Evolutionary conservation across 2,888 invertebrate species (phyloP), one percentile per base, ranked within the genome.

Genomic region (Plebejus melissa): DNA sequence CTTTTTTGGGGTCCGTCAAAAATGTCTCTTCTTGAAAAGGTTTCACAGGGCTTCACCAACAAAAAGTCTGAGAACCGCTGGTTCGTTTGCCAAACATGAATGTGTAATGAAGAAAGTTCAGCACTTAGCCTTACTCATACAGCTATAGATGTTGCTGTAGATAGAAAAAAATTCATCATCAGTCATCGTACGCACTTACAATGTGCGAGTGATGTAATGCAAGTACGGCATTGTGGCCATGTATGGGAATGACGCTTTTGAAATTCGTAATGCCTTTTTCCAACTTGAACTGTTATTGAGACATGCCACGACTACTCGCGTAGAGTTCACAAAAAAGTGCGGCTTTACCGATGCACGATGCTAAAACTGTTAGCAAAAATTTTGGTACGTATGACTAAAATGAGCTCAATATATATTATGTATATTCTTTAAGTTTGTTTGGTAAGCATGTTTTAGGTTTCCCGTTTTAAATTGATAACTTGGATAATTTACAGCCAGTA

Each of bases 221-320:
- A 71, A 46, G 71, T 72, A 72, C 28, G 72, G 72, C 72, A 72
- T 72, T 72, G 72, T 72, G 22, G 32, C 72, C 72, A 50, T 54
- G 72, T 72, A 72, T 72, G 54, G 72, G 54, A 54, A 72, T 72
- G 72, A 72, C 72, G 72, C 72, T 72, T 50, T 72, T 72, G 72
- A 72, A 72, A 72, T 72, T 72, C 54, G 46, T 54, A 72, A 72
- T 32, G 72, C 54, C 46, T 72, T 72, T 72, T 72, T 72, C 50
- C 72, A 72, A 72, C 72, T 50, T 32, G 28, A 72, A 72, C 72
- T 72, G 54, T 54, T 50, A 72, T 54, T 72, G 72, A 54, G 41
- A 41, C 70, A 70, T 70, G 72, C n/a, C 72, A 32, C 16, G 50
- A 54, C 13, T 72, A 72, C 38, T 72, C 72, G 28, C 50, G 72